These are phyloP conservation scores for Sparus aurata DNA, from an alignment of 2,797 vertebrate genomes.

Conservation along the genomic window DNA sequence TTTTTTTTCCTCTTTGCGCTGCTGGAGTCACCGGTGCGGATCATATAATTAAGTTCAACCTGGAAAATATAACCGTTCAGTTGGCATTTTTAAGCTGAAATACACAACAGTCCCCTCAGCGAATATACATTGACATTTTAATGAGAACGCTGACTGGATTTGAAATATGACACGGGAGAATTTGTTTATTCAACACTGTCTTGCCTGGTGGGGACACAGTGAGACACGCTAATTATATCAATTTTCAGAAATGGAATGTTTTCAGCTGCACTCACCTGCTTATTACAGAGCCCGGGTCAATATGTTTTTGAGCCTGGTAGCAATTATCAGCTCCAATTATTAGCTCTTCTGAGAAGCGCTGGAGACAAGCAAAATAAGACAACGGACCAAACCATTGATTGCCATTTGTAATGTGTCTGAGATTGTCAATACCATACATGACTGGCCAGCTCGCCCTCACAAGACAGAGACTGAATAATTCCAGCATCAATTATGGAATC, in stretches of 20 bases:
- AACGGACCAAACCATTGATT: constrained; percentile 63
- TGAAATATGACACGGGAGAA: constrained; percentile 55
- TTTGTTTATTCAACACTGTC: constrained; percentile 58
- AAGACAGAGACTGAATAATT: constrained; percentile 18
- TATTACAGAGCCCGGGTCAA: constrained; percentile 68
- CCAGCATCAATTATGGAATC: constrained; percentile 6
- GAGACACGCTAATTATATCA: constrained; percentile 66
- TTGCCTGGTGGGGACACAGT: constrained; percentile 34
- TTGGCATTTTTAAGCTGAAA: constrained; percentile 33
- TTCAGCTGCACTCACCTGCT: constrained; percentile 46
- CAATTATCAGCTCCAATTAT: constrained; percentile 77
- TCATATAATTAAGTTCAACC: constrained; percentile 61
- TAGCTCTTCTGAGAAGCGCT: constrained; percentile 33
- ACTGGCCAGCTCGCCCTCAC: constrained; percentile 7
- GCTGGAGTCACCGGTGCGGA: constrained; percentile 35
- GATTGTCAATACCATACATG: constrained; percentile 38
- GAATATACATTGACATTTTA: constrained; percentile 55
- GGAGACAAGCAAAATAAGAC: constrained; percentile 51
- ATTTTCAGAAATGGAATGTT: constrained; percentile 48
- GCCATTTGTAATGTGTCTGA: constrained; percentile 62
- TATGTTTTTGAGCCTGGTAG: constrained; percentile 63
- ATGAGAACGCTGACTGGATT: constrained; percentile 54
- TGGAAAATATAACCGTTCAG: constrained; percentile 26
- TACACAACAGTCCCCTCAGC: constrained; percentile 27
- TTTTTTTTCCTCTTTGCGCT: background rate